Percentiles rank a stretch among this genome's conserved stretches.
phyloP scores from a whole-genome alignment of 1,140 invertebrate genomes.

The Maniola jurtina region DNA sequence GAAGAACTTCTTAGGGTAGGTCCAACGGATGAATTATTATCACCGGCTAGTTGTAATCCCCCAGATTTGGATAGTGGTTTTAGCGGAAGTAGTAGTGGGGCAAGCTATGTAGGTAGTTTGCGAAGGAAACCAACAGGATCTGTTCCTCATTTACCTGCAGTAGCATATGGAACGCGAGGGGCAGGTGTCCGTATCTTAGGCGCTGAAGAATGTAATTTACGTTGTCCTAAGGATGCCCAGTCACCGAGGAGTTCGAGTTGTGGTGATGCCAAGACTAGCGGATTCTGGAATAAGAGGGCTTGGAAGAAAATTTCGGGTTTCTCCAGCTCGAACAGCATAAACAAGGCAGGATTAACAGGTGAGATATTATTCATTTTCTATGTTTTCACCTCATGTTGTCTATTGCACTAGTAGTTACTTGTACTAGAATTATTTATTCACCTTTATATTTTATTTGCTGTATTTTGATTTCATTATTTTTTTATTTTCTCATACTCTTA shows the following conservation, averaged over 20 bases:
- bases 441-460: slow-evolving; percentile 4
- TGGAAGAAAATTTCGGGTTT: slow-evolving; percentile 89
- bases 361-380: slow-evolving; percentile 48
- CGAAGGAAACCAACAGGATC: slow-evolving; percentile 78
- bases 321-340: slow-evolving; percentile 83
- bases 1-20: slow-evolving; percentile 84
- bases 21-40: slow-evolving; percentile 85
- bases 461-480: slow-evolving; percentile 20
- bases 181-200: slow-evolving; percentile 65
- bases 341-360: slow-evolving; percentile 82
- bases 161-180: slow-evolving; percentile 73
- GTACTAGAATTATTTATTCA: neutral
- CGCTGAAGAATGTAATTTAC: slow-evolving; percentile 61
- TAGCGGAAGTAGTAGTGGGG: slow-evolving; percentile 88
- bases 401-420: neutral
- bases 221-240: slow-evolving; percentile 54
- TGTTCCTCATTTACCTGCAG: slow-evolving; percentile 76
- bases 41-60: slow-evolving; percentile 81
- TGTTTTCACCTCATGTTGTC: neutral
- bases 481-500: slow-evolving; percentile 18
- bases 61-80: slow-evolving; percentile 89
- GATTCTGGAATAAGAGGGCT: slow-evolving; percentile 85
- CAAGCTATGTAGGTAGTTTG: slow-evolving; percentile 85
- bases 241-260: slow-evolving; percentile 73
- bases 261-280: slow-evolving; percentile 75